Percentiles rank a stretch among this genome's conserved stretches.
These are phyloP conservation scores for Pholis gunnellus DNA, from an alignment of 2,113 vertebrate genomes.

Conservation along the genomic window DNA sequence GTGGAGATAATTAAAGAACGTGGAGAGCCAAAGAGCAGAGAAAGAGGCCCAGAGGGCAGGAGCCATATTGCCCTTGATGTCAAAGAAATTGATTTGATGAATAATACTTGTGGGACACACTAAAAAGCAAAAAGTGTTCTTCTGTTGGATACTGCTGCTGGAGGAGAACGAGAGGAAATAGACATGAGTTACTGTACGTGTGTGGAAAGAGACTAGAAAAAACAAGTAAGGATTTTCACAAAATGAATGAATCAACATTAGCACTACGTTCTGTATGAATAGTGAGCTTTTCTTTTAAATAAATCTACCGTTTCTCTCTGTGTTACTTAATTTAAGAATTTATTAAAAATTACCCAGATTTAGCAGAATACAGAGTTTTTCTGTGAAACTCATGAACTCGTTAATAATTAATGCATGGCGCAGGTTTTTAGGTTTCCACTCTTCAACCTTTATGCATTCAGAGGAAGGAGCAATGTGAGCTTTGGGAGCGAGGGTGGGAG, in stretches of 20 bases:
- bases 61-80: conserved; percentile 26
- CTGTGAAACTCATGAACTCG: conserved; percentile 23
- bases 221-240: conserved; percentile 31
- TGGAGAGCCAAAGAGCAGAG: conserved; percentile 10
- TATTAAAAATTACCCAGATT: conserved; percentile 29
- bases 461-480: conserved; percentile 41
- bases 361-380: conserved; percentile 38
- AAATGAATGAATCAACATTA: conserved; percentile 46
- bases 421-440: conserved; percentile 27
- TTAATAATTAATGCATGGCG: conserved; percentile 46
- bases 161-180: conserved; percentile 12
- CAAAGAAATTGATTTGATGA: conserved; percentile 46
- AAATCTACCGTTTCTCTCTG: conserved; percentile 15
- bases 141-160: conserved; percentile 8
- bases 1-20: neutral
- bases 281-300: conserved; percentile 10
- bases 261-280: neutral
- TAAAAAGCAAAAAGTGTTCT: conserved; percentile 34
- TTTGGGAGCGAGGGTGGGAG: conserved; percentile 37
- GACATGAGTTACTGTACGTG: neutral
- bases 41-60: conserved; percentile 21
- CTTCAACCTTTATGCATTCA: conserved; percentile 55
- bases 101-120: conserved; percentile 30
- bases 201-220: neutral
- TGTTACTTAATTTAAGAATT: conserved; percentile 6